These are phyloP conservation scores for Argentina silus DNA, from an alignment of 2,797 vertebrate species.

Conservation along the genomic window DNA sequence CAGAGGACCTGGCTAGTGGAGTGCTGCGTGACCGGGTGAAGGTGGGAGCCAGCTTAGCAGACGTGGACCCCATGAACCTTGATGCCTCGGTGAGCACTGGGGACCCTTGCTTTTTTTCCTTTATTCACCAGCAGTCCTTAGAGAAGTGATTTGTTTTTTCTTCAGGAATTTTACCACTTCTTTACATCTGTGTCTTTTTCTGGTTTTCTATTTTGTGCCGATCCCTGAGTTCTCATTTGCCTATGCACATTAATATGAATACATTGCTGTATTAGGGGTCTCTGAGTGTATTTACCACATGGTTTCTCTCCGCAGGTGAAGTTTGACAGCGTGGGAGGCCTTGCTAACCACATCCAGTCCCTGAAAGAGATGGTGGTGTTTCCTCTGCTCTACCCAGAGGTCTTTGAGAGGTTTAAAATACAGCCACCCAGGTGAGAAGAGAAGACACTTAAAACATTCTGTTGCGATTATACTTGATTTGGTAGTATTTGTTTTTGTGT, in stretches of 20 bases:
- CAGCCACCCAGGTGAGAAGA: slow-evolving; percentile 92
- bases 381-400: slow-evolving; percentile 95
- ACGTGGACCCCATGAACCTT: slow-evolving; percentile 97
- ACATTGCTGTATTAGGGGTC: neutral
- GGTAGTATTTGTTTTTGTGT: neutral
- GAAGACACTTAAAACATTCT: neutral
- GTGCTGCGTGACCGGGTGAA: slow-evolving; percentile 93
- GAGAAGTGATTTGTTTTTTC: neutral
- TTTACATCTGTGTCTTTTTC: no score
- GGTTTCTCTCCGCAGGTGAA: slow-evolving; percentile 78
- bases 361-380: slow-evolving; percentile 99
- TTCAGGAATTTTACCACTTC: no score
- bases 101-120: neutral
- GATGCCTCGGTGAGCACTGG: slow-evolving; percentile 89
- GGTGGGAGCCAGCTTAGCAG: slow-evolving; percentile 96
- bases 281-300: slow-evolving; percentile 12
- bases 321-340: slow-evolving; percentile 94
- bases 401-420: slow-evolving; percentile 99
- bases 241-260: neutral
- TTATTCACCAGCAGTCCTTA: neutral
- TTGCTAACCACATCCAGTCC: slow-evolving; percentile 94
- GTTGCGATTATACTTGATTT: neutral
- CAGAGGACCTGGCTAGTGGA: slow-evolving; percentile 92
- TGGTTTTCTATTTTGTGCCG: no score
- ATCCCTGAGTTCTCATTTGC: neutral